Evolutionary conservation across 2,113 vertebrate genomes (phyloP).

Genomic region (Tautogolabrus adspersus): DNA sequence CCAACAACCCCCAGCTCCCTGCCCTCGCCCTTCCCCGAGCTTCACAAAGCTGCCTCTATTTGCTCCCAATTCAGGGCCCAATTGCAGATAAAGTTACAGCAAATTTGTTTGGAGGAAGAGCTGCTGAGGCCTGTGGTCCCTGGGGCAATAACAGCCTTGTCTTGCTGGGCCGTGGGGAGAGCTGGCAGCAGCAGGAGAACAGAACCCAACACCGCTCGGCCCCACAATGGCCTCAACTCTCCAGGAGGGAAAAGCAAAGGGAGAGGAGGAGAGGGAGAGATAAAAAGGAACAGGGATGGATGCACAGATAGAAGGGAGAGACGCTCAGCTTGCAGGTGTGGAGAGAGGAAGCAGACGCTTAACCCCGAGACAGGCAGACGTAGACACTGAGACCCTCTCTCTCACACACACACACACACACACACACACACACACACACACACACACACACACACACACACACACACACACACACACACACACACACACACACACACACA

Average conservation of each 20-base stretch:
- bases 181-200: slow-evolving; percentile 87
- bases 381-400: slow-evolving; percentile 55
- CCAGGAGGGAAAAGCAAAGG: slow-evolving; percentile 64
- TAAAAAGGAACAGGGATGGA: slow-evolving; percentile 69
- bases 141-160: slow-evolving; percentile 92
- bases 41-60: slow-evolving; percentile 94
- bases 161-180: slow-evolving; percentile 89
- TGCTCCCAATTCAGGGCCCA: slow-evolving; percentile 90
- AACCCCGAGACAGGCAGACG: slow-evolving; percentile 76
- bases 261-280: slow-evolving; percentile 50
- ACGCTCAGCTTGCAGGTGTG: slow-evolving; percentile 92
- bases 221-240: slow-evolving; percentile 91
- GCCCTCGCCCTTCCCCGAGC: slow-evolving; percentile 85
- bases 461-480: slow-evolving; percentile 52
- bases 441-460: slow-evolving; percentile 14
- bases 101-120: slow-evolving; percentile 99
- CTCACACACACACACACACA: slow-evolving; percentile 9
- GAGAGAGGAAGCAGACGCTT: slow-evolving; percentile 86
- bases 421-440: slow-evolving; percentile 49
- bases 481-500: slow-evolving; percentile 13
- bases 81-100: slow-evolving; percentile 99
- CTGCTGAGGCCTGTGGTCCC: slow-evolving; percentile 92
- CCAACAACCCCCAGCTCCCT: slow-evolving; percentile 88
- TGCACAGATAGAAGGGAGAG: slow-evolving; percentile 64
- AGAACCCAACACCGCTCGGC: slow-evolving; percentile 88